Conservation (phyloP, 2,888 invertebrate genomes). For the Archaeoteleia sp. region DNA sequence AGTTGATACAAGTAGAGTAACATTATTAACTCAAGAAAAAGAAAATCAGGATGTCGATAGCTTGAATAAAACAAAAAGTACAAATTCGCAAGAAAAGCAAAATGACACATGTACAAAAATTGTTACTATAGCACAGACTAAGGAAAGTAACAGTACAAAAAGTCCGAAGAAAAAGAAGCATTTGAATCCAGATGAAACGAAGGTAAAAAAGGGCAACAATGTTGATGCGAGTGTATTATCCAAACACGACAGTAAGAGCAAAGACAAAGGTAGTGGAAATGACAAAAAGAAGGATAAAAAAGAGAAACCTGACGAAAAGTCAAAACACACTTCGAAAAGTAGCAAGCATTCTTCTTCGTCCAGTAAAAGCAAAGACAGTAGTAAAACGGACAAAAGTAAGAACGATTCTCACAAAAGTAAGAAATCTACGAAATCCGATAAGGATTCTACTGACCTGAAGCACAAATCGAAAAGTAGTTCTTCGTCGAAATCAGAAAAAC, state of each 20-base stretch:
- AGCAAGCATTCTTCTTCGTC: conserved; percentile 58
- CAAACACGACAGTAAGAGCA: conserved; percentile 27
- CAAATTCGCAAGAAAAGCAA: no score
- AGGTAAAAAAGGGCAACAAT: no score
- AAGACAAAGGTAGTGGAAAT: conserved; percentile 53
- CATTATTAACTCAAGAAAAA: no score
- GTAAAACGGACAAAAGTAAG: conserved; percentile 57
- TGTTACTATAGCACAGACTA: no score
- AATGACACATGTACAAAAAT: no score
- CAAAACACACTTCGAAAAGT: conserved; percentile 56
- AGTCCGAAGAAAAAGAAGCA: no score
- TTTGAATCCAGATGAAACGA: no score
- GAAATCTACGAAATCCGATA: conserved; percentile 36
- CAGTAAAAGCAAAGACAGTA: conserved; percentile 51
- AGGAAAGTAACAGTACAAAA: no score
- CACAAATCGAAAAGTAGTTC: conserved; percentile 56
- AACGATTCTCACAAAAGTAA: conserved; percentile 63
- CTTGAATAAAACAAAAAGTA: no score
- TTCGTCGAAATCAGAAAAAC: conserved; percentile 25
- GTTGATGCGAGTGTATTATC: no score
- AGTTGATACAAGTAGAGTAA: no score
- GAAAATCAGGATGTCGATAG: no score
- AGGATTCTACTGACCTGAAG: conserved; percentile 60
- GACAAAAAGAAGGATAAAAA: conserved; percentile 61
- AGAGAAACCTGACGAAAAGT: conserved; percentile 70